Evolutionary conservation across 2,888 invertebrate species (phyloP), one percentile per base, ranked within the genome.

Genomic region (Ormyrus nitidulus): DNA sequence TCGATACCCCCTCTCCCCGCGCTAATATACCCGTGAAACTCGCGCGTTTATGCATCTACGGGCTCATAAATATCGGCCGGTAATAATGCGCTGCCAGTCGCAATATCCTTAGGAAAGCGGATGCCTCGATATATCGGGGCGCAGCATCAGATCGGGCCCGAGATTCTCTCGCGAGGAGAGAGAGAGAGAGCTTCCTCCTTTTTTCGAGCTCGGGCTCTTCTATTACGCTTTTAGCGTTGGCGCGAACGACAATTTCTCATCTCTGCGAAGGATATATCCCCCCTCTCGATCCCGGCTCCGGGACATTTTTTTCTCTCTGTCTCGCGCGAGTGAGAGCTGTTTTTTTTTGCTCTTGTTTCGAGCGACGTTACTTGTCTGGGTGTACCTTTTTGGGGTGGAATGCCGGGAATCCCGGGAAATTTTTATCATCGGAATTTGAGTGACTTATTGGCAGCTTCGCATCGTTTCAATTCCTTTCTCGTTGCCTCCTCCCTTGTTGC

Each of bases 51-150:
- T 64, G 74, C 62, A 75, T 74, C 75, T 59, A n/a, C 10, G 70
- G 13, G 59, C 64, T 48, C 80, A 76, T 80, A 80, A 80, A 80
- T 80, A 80, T 61, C 76, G 19, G 34, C 44, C 34, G 71, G 71
- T 80, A 80, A 76, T 80, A 68, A 80, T 80, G 75, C 76, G 66
- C 76, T 80, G 80, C 71, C 80, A 80, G 46, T 64, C 59, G 79
- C 68, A 53, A 61, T 78, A 78, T 72, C 64, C 62, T 69, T 58
- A 59, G 49, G 46, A 66, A 78, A 73, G 53, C 77, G 77, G 77
- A 78, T 78, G 77, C 65, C 65, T 65, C 65, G 71, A 77, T 77
- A 77, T 77, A 77, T 77, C 58, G 70, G 58, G 9, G 44, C 34
- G 54, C 11, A 64, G 64, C 70, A 77, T 71, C 70, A 77, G 69